phyloP scores from a whole-genome alignment of 2,113 vertebrate species.

The Colistium nudipinnis region DNA sequence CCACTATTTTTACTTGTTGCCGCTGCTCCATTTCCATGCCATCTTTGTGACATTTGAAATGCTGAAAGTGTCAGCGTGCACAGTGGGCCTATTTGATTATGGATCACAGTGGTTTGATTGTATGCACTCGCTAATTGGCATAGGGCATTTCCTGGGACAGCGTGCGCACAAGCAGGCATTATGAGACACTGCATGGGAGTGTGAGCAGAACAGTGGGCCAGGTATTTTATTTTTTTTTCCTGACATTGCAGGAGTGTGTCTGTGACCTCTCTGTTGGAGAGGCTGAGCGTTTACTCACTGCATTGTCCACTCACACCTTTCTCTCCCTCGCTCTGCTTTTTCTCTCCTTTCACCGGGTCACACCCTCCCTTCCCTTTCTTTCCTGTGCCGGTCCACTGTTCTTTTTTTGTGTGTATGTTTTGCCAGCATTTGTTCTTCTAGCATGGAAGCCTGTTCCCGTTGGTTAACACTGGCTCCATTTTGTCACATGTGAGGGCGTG shows the following conservation, averaged over 20 bases:
- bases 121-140: constrained; percentile 21
- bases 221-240: too few species aligned
- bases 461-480: background rate
- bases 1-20: constrained; percentile 74
- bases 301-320: background rate
- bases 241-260: too few species aligned
- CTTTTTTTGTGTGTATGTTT: background rate
- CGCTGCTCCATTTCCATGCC: constrained; percentile 59
- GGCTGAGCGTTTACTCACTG: background rate
- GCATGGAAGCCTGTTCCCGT: background rate
- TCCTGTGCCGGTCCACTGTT: constrained; percentile 42
- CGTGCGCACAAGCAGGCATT: background rate
- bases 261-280: background rate
- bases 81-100: constrained; percentile 40
- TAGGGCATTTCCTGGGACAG: constrained; percentile 2
- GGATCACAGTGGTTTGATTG: constrained; percentile 63
- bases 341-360: background rate
- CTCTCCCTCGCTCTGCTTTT: constrained; percentile 4
- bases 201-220: background rate
- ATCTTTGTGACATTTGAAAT: constrained; percentile 42
- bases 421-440: background rate
- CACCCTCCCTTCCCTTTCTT: constrained; percentile 55
- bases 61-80: constrained; percentile 8
- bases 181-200: background rate
- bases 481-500: background rate